Evolutionary conservation across 2,797 vertebrate genomes (phyloP), one percentile per base, ranked within the genome.

Genomic region (Micrastur ruficollis): DNA sequence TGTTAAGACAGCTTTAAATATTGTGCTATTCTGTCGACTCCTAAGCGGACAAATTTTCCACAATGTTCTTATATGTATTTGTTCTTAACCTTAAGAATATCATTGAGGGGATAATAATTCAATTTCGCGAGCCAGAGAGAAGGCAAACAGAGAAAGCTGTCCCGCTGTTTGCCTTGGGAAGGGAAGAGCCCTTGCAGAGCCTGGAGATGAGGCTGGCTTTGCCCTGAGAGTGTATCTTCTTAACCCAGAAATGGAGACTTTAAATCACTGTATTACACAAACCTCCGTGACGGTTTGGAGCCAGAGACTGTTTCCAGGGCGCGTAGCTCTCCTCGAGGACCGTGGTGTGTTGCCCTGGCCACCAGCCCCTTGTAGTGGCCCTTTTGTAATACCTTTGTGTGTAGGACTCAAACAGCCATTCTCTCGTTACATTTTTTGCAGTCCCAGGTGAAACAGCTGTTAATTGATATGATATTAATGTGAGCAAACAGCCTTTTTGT

Each of bases 11-110:
- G 58, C 75, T 92, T 88, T 86, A 86, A 82, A 83, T n/a, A 56
- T 47, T 42, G 42, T 47, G 86, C 53, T 61, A 23, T 27, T 92
- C 56, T 42, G 68, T 56, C 7, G 21, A 9, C 92, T 87, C 63
- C 11, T 2, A 67, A 76, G 91, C 26, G 53, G 89, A 49, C 84
- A 82, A 19, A 56, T 83, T 92, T 81, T 49, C 86, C 58, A 19
- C 19, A 0, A 31, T 46, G 23, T 63, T 92, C 84, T 82, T 88
- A 12, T 8, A 25, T 53, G 4, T 94, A 36, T 90, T 91, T 86
- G 75, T 72, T 95, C 91, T 91, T 93, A 92, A 92, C 86, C 82
- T 93, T 85, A 94, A 93, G 79, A 76, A 86, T 86, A 80, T 76
- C 75, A 56, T 87, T 80, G 81, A 1, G 4, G 79, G 81, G 87